These are phyloP conservation scores for Trochalopteron elliotii DNA, from an alignment of 2,113 vertebrate species.

Conservation along the genomic window DNA sequence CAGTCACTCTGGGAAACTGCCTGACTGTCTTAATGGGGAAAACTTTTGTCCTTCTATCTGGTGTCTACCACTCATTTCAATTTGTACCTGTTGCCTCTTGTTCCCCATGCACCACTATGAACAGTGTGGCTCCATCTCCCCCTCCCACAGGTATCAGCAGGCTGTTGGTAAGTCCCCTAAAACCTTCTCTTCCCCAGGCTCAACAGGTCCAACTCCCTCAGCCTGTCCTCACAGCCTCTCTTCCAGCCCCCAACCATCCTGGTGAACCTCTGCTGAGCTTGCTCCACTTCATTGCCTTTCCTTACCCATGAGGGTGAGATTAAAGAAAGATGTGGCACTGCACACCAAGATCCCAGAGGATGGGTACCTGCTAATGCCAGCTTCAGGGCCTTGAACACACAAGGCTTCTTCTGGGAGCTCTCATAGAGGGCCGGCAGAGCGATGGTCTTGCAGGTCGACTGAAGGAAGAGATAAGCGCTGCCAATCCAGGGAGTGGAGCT, in stretches of 20 bases:
- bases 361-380: constrained; percentile 84
- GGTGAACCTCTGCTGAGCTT: neutral
- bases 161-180: neutral
- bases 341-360: neutral
- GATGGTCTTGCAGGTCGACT: constrained; percentile 73
- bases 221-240: neutral
- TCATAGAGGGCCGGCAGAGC: constrained; percentile 82
- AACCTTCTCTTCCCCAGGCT: neutral
- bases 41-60: neutral
- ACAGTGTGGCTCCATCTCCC: neutral
- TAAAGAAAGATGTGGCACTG: neutral
- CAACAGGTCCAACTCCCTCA: neutral
- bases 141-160: neutral
- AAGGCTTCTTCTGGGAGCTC: constrained; percentile 79
- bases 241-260: neutral
- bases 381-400: constrained; percentile 86
- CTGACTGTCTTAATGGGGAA: neutral
- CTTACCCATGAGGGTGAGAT: neutral
- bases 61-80: neutral
- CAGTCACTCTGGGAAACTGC: neutral
- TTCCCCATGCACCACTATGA: neutral
- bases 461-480: constrained; percentile 89
- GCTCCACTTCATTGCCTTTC: neutral
- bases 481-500: constrained; percentile 80
- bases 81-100: neutral